Evolutionary conservation across 2,113 vertebrate genomes (phyloP), one percentile per base, ranked within the genome.

Genomic region (Chauna torquata): DNA sequence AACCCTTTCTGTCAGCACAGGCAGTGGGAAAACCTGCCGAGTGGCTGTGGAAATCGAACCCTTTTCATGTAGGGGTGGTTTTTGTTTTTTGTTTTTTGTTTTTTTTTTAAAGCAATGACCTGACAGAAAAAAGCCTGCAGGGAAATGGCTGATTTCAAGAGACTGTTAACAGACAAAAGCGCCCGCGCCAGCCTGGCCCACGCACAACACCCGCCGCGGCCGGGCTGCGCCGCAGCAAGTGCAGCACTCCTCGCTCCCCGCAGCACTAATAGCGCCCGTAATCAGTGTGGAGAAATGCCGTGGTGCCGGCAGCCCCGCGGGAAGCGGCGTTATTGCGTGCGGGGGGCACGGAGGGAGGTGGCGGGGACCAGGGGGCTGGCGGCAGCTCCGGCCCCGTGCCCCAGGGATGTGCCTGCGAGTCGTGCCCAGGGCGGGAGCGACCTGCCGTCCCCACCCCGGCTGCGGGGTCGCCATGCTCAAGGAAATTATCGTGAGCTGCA

Each of bases 311-410:
- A 59, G 36, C 34, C 78, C 57, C 28, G 2, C 9, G 66, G 70
- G 36, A 8, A 64, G 25, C 20, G 2, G 38, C 3, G 28, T 9
- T 25, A 4, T 2, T 9, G 54, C 17, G 14, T 32, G 76, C 3
- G 4, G n/a, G 22, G 40, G 70, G 55, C 11, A 3, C 0, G 2
- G 19, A 8, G 42, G 38, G 5, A 23, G 25, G 64, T 0, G 11
- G 52, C 28, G 5, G n/a, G 49, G 44, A 90, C 42, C 9, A 22
- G 40, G 69, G 27, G 32, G 4, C 7, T 1, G 25, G 38, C 0
- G 8, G 52, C 0, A 7, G 52, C 38, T 32, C 52, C 23, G 25
- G 25, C 24, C 50, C 50, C 24, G 12, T 25, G 50, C 24, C 42
- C 50, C 13, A 24, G 24, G 50, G 50, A 49, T 23, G 49, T 11